A percentile compares a stretch with the other conserved stretches of the same genome.
Conservation (phyloP, 2,888 invertebrate species). For the Ellobium chinense region DNA sequence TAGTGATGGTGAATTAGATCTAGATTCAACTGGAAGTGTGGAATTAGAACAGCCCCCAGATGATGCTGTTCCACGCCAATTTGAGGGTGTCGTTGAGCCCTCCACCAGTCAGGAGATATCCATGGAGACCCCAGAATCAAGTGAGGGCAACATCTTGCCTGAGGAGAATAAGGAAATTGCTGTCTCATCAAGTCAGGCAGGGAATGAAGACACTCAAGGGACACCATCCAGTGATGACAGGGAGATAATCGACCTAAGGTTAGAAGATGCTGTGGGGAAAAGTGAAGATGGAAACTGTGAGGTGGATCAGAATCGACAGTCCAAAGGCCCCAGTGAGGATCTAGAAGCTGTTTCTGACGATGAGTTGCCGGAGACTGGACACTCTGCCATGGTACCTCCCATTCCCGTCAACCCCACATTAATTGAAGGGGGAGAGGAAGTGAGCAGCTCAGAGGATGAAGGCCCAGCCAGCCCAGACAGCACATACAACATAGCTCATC, state of each 20-base stretch:
- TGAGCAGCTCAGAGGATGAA: conserved; percentile 45
- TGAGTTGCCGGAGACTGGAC: conserved; percentile 27
- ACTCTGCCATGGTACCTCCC: not conserved
- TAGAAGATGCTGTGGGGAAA: conserved; percentile 31
- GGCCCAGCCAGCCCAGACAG: not conserved
- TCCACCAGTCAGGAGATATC: not conserved
- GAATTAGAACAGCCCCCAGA: not conserved
- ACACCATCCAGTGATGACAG: conserved; percentile 26
- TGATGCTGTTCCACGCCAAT: not conserved
- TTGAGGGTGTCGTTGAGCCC: not conserved
- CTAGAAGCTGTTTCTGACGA: conserved; percentile 47
- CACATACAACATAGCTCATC: not conserved
- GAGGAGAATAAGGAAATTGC: not conserved
- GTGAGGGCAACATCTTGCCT: not conserved
- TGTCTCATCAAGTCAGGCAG: not conserved
- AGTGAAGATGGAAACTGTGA: conserved; percentile 36
- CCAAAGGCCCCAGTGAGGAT: conserved; percentile 34
- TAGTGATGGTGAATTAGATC: conserved; percentile 40
- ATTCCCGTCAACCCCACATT: not conserved
- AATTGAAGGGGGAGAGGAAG: conserved; percentile 32
- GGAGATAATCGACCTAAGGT: conserved; percentile 28
- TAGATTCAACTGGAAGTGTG: not conserved
- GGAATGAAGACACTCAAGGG: not conserved
- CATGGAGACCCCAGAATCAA: not conserved
- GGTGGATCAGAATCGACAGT: conserved; percentile 2